Conservation (phyloP, 2,797 vertebrate genomes). For the Natrix natrix region DNA sequence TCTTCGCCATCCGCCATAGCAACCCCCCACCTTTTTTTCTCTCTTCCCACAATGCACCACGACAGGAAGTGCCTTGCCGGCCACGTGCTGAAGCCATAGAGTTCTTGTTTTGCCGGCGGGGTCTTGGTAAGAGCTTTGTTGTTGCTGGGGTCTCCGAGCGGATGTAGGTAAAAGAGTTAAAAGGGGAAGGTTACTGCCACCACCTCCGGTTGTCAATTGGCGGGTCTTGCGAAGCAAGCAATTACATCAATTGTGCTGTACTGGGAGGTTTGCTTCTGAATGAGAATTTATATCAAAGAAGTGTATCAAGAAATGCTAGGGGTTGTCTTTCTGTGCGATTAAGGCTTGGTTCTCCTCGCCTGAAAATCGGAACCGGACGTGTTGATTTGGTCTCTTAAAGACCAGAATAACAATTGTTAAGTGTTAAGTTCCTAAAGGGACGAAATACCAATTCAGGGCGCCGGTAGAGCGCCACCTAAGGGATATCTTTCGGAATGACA, state of each 20-base stretch:
- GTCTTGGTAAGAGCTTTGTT: not conserved
- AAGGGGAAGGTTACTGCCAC: not conserved
- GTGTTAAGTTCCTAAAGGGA: not conserved
- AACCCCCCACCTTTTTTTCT: slow-evolving; percentile 35
- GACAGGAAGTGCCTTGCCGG: slow-evolving; percentile 29
- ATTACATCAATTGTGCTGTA: not conserved
- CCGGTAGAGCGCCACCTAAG: rapidly evolving
- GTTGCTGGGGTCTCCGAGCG: not conserved
- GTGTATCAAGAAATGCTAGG: not conserved
- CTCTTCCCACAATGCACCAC: slow-evolving; percentile 57
- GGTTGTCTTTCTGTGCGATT: not conserved
- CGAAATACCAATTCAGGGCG: too few species aligned
- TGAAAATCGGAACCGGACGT: not conserved
- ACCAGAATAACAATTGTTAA: not conserved
- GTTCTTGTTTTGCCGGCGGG: not conserved
- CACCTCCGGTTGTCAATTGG: not conserved
- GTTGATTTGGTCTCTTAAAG: not conserved
- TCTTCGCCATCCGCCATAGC: slow-evolving; percentile 96
- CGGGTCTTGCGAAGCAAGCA: not conserved
- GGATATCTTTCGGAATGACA: too few species aligned
- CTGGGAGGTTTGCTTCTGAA: not conserved
- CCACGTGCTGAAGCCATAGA: not conserved
- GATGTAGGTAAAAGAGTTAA: not conserved
- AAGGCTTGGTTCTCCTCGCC: not conserved
- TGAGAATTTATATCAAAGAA: not conserved